Conservation (phyloP, 2,113 vertebrate genomes). For the Ellobius talpinus region DNA sequence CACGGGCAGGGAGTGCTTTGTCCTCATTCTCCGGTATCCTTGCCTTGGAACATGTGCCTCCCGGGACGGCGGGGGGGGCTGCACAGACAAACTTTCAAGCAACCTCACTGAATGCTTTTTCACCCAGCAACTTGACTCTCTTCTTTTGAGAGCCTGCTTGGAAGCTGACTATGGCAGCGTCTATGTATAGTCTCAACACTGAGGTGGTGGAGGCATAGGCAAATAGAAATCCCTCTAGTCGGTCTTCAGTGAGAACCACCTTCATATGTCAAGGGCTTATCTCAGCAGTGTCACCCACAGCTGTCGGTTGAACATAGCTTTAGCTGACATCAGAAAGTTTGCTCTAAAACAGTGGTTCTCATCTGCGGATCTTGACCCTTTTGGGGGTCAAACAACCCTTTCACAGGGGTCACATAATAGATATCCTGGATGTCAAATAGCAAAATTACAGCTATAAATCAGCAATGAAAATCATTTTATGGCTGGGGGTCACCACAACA, state of each 20-base stretch:
- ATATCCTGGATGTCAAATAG: background rate
- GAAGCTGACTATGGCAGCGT: background rate
- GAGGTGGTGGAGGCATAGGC: background rate
- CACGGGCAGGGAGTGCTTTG: fast-evolving
- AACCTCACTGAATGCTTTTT: background rate
- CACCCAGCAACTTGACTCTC: background rate
- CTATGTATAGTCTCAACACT: background rate
- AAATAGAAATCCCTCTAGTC: too few species aligned
- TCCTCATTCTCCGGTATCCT: too few species aligned
- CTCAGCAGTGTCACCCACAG: fast-evolving
- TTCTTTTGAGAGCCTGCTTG: background rate
- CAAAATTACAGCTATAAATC: background rate
- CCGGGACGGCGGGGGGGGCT: fast-evolving
- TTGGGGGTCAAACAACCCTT: background rate
- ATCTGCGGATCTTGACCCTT: background rate
- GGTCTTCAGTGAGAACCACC: background rate
- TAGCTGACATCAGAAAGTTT: background rate
- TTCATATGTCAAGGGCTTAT: background rate
- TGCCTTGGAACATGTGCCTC: background rate
- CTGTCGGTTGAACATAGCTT: too few species aligned
- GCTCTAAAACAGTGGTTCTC: background rate
- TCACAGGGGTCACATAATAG: background rate
- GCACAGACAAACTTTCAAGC: background rate
- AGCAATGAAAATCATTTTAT: background rate
- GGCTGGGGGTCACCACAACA: background rate